Evolutionary conservation across 2,113 vertebrate species (phyloP).

Genomic region (Equus quagga): DNA sequence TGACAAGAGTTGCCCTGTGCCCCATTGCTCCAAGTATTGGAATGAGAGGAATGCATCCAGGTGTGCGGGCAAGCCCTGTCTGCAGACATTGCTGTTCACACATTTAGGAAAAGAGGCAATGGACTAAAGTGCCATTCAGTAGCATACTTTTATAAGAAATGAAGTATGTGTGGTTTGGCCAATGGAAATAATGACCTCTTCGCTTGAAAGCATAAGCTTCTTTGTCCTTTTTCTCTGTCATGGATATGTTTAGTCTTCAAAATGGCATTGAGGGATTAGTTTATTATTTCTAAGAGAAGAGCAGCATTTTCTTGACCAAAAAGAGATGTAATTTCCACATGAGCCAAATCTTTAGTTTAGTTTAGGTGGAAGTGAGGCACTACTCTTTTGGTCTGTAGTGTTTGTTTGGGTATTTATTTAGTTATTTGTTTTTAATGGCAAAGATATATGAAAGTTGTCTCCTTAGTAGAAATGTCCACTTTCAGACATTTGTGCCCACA

Average conservation of each 20-base stretch:
- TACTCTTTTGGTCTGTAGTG: neutral
- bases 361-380: slow-evolving; percentile 24
- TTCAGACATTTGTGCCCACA: slow-evolving; percentile 37
- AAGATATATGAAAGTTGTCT: slow-evolving; percentile 49
- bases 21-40: neutral
- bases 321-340: neutral
- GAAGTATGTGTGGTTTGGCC: neutral
- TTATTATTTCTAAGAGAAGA: slow-evolving; percentile 54
- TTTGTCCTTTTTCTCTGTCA: neutral
- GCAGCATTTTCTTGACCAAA: slow-evolving; percentile 36
- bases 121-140: neutral
- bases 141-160: neutral
- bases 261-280: neutral
- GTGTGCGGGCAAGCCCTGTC: neutral
- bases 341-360: neutral
- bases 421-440: slow-evolving; percentile 53
- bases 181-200: slow-evolving; percentile 21
- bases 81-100: neutral
- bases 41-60: neutral
- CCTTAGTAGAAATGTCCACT: slow-evolving; percentile 63
- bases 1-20: neutral
- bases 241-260: neutral
- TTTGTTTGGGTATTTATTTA: slow-evolving; percentile 28
- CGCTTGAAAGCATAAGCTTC: neutral
- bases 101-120: neutral